Evolutionary conservation across 2,797 vertebrate genomes (phyloP).

Genomic region (Notamacropus eugenii): DNA sequence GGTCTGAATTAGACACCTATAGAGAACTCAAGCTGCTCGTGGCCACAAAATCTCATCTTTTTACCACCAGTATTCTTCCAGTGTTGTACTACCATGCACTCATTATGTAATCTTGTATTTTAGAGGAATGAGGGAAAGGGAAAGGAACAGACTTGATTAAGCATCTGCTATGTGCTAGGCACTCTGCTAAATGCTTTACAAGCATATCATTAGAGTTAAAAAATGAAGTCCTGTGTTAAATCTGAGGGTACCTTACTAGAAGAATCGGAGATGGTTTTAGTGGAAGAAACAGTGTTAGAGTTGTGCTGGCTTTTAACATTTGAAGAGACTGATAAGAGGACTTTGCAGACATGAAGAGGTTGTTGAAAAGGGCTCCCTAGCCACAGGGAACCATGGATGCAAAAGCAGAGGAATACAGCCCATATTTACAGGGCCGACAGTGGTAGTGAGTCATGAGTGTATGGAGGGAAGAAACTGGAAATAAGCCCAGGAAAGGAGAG

Average conservation of each 20-base stretch:
- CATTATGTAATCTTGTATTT: not conserved
- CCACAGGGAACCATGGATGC: not conserved
- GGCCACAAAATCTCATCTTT: not conserved
- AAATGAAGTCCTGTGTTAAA: not conserved
- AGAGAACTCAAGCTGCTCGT: not conserved
- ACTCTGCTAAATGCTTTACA: not conserved
- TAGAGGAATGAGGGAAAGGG: not conserved
- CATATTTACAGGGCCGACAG: not conserved
- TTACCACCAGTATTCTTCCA: not conserved
- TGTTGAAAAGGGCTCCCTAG: not conserved
- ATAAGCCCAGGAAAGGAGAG: not conserved
- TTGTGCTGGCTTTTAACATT: not conserved
- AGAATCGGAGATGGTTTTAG: not conserved
- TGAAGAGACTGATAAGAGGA: not conserved
- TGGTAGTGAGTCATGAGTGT: not conserved
- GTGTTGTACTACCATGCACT: not conserved
- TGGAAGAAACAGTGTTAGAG: not conserved
- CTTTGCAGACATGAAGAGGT: not conserved
- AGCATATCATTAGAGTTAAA: not conserved
- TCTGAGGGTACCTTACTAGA: not conserved
- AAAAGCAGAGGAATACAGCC: not conserved
- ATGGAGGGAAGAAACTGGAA: not conserved
- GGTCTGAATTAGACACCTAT: not conserved
- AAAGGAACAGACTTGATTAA: not conserved
- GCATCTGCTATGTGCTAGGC: not conserved